Evolutionary conservation across 2,113 vertebrate species (phyloP).

Genomic region (Lipophrys pholis): DNA sequence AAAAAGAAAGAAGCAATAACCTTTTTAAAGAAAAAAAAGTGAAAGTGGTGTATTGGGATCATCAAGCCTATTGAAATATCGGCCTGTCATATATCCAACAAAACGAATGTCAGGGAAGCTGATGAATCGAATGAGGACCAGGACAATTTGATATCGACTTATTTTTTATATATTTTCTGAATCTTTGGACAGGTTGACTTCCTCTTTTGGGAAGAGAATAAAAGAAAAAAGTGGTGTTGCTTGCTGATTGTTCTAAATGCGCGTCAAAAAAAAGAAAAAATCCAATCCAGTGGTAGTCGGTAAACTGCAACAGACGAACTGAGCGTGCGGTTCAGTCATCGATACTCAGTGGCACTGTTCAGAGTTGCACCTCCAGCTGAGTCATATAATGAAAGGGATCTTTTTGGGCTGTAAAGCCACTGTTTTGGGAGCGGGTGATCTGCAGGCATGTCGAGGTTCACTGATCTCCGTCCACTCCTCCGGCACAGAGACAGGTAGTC

Average conservation of each 20-base stretch:
- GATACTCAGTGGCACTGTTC: constrained; percentile 62
- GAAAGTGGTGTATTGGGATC: constrained; percentile 71
- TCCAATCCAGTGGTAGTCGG: constrained; percentile 55
- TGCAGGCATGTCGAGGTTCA: constrained; percentile 63
- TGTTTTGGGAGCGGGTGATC: constrained; percentile 59
- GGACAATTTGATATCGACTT: constrained; percentile 72
- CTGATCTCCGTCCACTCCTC: constrained; percentile 61
- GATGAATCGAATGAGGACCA: constrained; percentile 70
- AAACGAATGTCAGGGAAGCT: constrained; percentile 80
- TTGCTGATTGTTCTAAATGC: constrained; percentile 47
- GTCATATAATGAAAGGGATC: constrained; percentile 79
- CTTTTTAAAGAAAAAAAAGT: constrained; percentile 69
- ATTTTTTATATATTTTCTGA: constrained; percentile 76
- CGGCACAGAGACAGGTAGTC: constrained; percentile 55
- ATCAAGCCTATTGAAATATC: constrained; percentile 71
- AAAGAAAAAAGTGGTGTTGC: constrained; percentile 45
- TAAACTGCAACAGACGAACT: constrained; percentile 62
- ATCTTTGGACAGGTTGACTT: constrained; percentile 90
- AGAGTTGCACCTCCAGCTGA: constrained; percentile 78
- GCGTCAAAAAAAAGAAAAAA: constrained; percentile 4
- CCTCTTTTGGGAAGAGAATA: constrained; percentile 49
- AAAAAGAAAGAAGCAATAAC: constrained; percentile 80
- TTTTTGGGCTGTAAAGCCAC: constrained; percentile 72
- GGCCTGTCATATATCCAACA: constrained; percentile 71
- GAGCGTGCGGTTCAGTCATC: constrained; percentile 53